These are phyloP conservation scores for Oryzias woworae DNA, from an alignment of 2,113 vertebrate genomes.

Conservation along the genomic window DNA sequence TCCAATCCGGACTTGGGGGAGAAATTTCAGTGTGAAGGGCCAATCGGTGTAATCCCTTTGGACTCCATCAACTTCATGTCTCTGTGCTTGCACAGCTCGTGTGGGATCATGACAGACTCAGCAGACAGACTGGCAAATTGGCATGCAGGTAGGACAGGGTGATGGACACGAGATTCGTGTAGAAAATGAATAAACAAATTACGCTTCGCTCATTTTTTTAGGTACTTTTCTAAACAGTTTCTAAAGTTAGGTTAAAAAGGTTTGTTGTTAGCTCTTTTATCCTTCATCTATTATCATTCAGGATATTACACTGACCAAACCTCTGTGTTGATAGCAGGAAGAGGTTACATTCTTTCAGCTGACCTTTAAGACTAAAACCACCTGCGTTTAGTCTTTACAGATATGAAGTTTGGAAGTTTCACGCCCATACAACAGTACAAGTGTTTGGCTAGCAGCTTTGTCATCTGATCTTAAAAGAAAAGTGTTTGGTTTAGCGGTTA, in stretches of 20 bases:
- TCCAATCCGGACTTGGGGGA: conserved; percentile 33
- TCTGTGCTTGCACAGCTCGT: conserved; percentile 43
- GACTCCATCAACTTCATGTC: conserved; percentile 7
- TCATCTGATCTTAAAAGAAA: too few relatives aligned
- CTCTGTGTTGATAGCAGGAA: not conserved
- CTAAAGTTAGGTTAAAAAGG: not conserved
- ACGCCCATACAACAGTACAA: not conserved
- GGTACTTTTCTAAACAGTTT: conserved; percentile 2
- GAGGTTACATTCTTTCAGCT: not conserved
- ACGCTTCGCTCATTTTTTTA: not conserved
- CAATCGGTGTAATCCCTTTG: conserved; percentile 34
- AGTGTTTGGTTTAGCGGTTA: too few relatives aligned
- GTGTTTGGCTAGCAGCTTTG: too few relatives aligned
- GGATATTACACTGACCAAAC: not conserved
- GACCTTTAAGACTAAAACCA: not conserved
- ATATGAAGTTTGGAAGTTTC: not conserved
- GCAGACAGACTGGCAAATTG: conserved; percentile 23
- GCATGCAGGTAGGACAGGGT: conserved; percentile 16
- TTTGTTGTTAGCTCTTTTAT: too few relatives aligned
- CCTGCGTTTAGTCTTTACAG: not conserved
- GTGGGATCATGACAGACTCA: conserved; percentile 31
- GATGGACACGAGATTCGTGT: conserved; percentile 18
- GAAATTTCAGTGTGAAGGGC: conserved; percentile 52
- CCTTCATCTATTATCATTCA: too few relatives aligned
- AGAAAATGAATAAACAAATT: conserved; percentile 12